Percentiles rank a stretch among this genome's conserved stretches.
Evolutionary conservation across 64 coral and sea anemone species (phyloP).

Genomic region (Montipora efflorescens): DNA sequence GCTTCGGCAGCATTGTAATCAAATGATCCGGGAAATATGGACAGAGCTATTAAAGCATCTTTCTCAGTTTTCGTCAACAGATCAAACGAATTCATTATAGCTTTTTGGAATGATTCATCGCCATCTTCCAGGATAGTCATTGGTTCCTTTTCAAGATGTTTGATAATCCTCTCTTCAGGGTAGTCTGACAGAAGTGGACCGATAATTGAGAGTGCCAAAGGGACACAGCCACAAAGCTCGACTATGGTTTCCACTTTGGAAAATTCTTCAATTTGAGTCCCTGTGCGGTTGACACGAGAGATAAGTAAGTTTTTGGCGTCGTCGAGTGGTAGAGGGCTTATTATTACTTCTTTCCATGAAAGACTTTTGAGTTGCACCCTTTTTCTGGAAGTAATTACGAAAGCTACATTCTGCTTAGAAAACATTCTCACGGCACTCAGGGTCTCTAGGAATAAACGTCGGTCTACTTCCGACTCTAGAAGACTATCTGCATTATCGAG

Average conservation of each 20-base stretch:
- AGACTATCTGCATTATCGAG: constrained; percentile 64
- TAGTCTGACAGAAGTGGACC: constrained; percentile 56
- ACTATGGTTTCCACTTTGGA: neutral
- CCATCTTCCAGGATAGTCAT: constrained; percentile 16
- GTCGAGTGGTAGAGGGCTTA: neutral
- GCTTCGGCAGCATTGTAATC: neutral
- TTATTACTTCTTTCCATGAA: neutral
- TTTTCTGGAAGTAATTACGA: constrained; percentile 14
- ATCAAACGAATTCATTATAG: constrained; percentile 42
- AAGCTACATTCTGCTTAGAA: neutral
- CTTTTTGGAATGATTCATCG: neutral
- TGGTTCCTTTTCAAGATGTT: neutral
- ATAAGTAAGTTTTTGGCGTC: neutral
- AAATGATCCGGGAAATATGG: neutral
- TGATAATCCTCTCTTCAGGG: neutral
- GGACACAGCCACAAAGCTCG: constrained; percentile 56
- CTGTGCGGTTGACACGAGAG: neutral
- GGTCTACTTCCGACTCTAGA: neutral
- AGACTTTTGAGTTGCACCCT: neutral
- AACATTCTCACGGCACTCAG: too few relatives aligned
- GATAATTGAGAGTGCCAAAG: constrained; percentile 40
- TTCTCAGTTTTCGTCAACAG: neutral
- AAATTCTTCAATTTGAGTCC: neutral
- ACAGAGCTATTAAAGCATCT: neutral
- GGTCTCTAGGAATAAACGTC: neutral